Evolutionary conservation across 2,888 invertebrate genomes (phyloP).

Genomic region (Conus canariensis): DNA sequence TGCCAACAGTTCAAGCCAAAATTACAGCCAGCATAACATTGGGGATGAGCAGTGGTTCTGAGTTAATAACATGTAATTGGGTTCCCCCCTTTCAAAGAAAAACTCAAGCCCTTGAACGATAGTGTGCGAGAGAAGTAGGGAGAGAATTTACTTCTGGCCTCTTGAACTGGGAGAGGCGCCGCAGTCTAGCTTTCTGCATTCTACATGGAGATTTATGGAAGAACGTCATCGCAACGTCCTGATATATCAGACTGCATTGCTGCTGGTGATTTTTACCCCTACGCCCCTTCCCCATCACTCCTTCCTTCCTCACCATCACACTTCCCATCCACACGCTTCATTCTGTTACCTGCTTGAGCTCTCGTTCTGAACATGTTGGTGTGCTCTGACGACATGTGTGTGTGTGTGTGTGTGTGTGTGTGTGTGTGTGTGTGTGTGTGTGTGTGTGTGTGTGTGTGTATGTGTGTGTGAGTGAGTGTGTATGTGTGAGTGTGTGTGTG

Average conservation of each 20-base stretch:
- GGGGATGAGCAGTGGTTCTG: not conserved
- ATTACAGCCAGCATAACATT: not conserved
- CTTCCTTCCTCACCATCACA: not conserved
- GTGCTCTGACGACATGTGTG: not conserved
- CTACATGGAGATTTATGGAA: not conserved
- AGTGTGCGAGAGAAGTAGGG: slow-evolving; percentile 18
- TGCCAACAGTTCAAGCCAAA: not conserved
- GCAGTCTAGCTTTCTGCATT: not conserved
- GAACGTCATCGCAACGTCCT: not conserved
- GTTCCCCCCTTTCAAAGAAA: slow-evolving; percentile 19
- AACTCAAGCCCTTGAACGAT: slow-evolving; percentile 13
- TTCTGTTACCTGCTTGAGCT: not conserved
- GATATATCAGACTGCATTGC: not conserved
- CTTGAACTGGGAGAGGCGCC: not conserved
- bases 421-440: not conserved
- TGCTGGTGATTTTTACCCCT: not conserved
- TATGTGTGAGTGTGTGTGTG: not conserved
- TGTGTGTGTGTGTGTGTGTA: not conserved
- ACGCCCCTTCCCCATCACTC: not conserved
- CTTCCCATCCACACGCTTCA: not conserved
- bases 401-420: not conserved
- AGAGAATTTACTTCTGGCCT: slow-evolving; percentile 12
- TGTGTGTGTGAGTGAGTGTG: not conserved
- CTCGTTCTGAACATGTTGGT: no score
- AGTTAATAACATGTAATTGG: slow-evolving; percentile 33